Percentiles rank a stretch among this genome's conserved stretches.
Conservation (phyloP, 2,888 invertebrate genomes). For the Hemistola chrysoprasaria region DNA sequence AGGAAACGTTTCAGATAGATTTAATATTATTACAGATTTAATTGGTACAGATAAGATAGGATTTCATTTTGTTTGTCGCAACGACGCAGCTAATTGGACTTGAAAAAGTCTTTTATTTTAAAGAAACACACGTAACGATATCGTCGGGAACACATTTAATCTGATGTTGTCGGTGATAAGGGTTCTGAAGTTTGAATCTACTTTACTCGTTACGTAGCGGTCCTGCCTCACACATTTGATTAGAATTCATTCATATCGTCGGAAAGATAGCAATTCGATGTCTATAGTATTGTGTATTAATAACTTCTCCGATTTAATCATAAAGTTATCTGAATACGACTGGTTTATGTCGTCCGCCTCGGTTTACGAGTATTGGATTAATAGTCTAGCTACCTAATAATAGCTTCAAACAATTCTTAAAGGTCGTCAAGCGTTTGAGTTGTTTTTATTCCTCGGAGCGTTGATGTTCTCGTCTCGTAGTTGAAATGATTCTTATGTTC, state of each 20-base stretch:
- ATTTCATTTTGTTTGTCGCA: conserved; percentile 30
- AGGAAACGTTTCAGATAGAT: conserved; percentile 29
- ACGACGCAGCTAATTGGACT: conserved; percentile 34
- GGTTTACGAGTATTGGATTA: conserved; percentile 47
- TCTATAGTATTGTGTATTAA: conserved; percentile 29
- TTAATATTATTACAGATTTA: conserved; percentile 31
- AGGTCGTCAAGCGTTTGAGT: conserved; percentile 23
- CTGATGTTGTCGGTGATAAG: conserved; percentile 16
- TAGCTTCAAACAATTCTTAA: conserved; percentile 24
- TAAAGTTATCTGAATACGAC: conserved; percentile 40
- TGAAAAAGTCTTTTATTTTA: conserved; percentile 23
- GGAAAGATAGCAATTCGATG: conserved; percentile 19
- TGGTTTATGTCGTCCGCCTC: conserved; percentile 59
- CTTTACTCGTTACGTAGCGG: conserved; percentile 11
- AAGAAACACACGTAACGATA: conserved; percentile 6
- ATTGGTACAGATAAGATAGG: conserved; percentile 32
- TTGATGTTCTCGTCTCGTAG: conserved; percentile 32
- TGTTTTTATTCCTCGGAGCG: conserved; percentile 31
- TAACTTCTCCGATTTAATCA: conserved; percentile 28
- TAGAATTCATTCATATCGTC: conserved; percentile 20
- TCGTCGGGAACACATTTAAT: conserved; percentile 10
- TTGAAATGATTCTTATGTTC: conserved; percentile 40
- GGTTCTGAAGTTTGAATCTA: neutral
- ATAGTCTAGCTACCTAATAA: conserved; percentile 29
- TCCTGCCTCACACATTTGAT: conserved; percentile 14